Evolutionary conservation across 1,140 invertebrate species (phyloP), one percentile per base, ranked within the genome.

Genomic region (Macrosteles quadrilineatus): DNA sequence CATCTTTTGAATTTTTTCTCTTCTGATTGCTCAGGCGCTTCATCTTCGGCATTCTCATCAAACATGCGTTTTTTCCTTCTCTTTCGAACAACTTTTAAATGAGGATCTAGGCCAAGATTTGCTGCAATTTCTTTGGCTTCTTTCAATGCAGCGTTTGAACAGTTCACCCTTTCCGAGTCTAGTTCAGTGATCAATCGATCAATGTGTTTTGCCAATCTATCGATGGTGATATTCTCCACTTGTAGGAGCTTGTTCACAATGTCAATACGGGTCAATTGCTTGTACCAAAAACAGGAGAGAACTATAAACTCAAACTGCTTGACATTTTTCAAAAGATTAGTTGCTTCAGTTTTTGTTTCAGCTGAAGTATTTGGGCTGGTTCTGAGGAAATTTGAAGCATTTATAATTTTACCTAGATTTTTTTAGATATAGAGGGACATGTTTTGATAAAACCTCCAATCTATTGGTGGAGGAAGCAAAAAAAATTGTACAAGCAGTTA

Each of bases 351-450:
- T 29, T 29, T 62, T 4, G 57, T 62, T 27, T 62, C 12, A n/a
- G n/a, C n/a, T 62, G 23, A 27, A 4, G 29, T 29, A 12, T 9
- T 9, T 12, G 14, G 14, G 12, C 29, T 62, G 25, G 12, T 19
- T 25, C 27, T 9, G 11, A 62, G 12, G 2, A 12, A 6, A 12
- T 62, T 21, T 25, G 29, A 27, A 6, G 29, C 25, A 25, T 4
- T 4, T 4, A 62, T 12, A 9, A 65, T n/a, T 40, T 36, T 36
- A 40, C 17, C 29, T 11, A 65, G 32, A 19, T 65, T 29, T 19
- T 65, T 65, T 65, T n/a, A 65, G 21, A 65, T 4, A 9, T 31
- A 65, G 2, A 19, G 63, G 32, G 14, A 65, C 29, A n/a, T 65
- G 14, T 27, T 65, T 40, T 65, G 32, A 11, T 27, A 65, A 21